Percentiles rank a stretch among this genome's conserved stretches.
phyloP scores from a whole-genome alignment of 2,113 vertebrate species.

The Pogona vitticeps region DNA sequence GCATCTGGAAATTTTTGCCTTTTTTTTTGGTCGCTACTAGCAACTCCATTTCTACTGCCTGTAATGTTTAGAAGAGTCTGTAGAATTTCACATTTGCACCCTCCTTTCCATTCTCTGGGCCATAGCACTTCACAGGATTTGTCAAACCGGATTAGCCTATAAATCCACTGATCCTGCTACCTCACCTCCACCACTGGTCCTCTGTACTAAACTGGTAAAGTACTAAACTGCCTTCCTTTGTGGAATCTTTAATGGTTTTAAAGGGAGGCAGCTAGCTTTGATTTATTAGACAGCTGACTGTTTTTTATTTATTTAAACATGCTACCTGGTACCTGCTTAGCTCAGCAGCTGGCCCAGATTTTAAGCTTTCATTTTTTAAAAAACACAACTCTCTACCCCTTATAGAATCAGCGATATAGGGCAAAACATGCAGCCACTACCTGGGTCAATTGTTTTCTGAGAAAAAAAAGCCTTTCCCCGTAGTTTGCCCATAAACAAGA shows the following conservation, averaged over 20 bases:
- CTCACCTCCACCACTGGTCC: neutral
- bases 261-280: no score
- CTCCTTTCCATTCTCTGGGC: neutral
- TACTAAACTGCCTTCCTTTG: neutral
- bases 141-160: conserved; percentile 33
- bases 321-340: no score
- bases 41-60: neutral
- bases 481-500: no score
- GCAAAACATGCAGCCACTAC: no score
- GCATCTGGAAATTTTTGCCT: conserved; percentile 23
- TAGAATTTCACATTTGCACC: conserved; percentile 21
- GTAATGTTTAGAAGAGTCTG: conserved; percentile 1
- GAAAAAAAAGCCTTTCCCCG: no score
- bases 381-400: no score
- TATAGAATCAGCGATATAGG: no score
- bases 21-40: conserved; percentile 7
- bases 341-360: no score
- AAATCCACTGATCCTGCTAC: neutral
- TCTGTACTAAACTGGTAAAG: neutral
- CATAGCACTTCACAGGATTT: conserved; percentile 27
- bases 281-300: no score
- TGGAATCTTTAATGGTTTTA: neutral
- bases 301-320: no score
- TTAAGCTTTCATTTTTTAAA: no score
- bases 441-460: no score